Evolutionary conservation across 2,888 invertebrate genomes (phyloP), one percentile per base, ranked within the genome.

Genomic region (Timema podura): DNA sequence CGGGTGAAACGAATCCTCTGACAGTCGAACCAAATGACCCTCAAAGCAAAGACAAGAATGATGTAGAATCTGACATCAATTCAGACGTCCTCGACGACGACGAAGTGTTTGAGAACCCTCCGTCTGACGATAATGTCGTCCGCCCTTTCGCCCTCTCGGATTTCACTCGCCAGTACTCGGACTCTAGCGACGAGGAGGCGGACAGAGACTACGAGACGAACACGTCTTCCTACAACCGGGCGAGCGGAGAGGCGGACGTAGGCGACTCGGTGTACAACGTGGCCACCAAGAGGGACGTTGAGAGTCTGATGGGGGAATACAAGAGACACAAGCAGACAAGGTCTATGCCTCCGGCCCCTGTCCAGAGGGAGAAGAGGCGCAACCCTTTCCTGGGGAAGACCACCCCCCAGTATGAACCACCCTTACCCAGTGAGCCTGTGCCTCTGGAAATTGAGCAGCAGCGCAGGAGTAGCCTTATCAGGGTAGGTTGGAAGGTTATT

Each of bases 371-470:
- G 59, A 66, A 59, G 59, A 77, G 80, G 68, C 75, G 77, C 44
- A 82, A 80, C 73, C 80, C 81, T 6, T 82, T 82, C 74, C 75
- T 76, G 70, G 71, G 74, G 7, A 74, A 74, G 45, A 76, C 76
- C 46, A 74, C 75, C n/a, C 74, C 80, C 46, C 45, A 45, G 6
- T 46, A 57, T 11, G 61, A 61, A 11, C 61, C 30, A 45, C 30
- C 44, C 15, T 16, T 71, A 8, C 85, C 87, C n/a, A 86, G 87
- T 7, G 90, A 90, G 77, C 89, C 91, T 2, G 88, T 75, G 48
- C 91, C 92, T 5, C 90, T 91, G 0, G 93, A 93, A 81, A 91
- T 95, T 69, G 92, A 93, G 77, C 90, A 91, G 76, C 93, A 95
- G 78, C 86, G 93, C 75, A 87, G 89, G 68, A 84, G 89, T 65